A percentile compares a stretch with the other conserved stretches of the same genome.
Evolutionary conservation across 2,797 vertebrate genomes (phyloP).

Genomic region (Acipenser ruthenus): DNA sequence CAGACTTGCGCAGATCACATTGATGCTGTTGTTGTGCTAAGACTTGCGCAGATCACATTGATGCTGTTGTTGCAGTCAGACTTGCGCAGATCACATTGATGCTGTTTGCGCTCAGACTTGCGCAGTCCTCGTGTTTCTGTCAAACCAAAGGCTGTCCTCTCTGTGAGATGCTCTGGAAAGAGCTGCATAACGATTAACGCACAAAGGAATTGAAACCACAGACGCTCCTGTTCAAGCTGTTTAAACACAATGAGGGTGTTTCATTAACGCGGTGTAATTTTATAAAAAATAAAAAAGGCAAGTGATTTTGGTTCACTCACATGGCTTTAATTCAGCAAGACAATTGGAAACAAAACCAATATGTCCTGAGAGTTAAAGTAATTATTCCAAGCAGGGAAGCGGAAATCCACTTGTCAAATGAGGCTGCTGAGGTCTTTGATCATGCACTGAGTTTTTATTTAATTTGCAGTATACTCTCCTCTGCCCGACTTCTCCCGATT

Average conservation of each 20-base stretch:
- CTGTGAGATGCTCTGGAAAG: too few species aligned
- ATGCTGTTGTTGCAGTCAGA: too few species aligned
- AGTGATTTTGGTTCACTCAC: constrained; percentile 24
- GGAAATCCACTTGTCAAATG: constrained; percentile 41
- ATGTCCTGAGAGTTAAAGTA: constrained; percentile 47
- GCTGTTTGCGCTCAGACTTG: too few species aligned
- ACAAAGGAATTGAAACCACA: too few species aligned
- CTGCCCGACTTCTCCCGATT: neutral
- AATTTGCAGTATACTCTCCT: constrained; percentile 42
- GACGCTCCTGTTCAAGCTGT: too few species aligned
- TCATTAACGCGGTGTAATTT: neutral
- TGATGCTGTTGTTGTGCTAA: too few species aligned
- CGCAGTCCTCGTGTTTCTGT: too few species aligned
- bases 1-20: too few species aligned
- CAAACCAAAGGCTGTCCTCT: too few species aligned
- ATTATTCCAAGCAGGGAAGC: constrained; percentile 50
- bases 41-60: too few species aligned
- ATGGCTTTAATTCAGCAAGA: constrained; percentile 39
- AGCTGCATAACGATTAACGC: too few species aligned
- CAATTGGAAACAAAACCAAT: constrained; percentile 41
- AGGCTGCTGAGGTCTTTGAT: constrained; percentile 46
- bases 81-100: too few species aligned
- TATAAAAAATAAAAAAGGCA: constrained; percentile 7
- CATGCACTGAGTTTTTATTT: constrained; percentile 37
- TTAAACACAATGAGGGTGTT: neutral